Evolutionary conservation across 2,888 invertebrate species (phyloP).

Genomic region (Gonocerus acuteangulatus): DNA sequence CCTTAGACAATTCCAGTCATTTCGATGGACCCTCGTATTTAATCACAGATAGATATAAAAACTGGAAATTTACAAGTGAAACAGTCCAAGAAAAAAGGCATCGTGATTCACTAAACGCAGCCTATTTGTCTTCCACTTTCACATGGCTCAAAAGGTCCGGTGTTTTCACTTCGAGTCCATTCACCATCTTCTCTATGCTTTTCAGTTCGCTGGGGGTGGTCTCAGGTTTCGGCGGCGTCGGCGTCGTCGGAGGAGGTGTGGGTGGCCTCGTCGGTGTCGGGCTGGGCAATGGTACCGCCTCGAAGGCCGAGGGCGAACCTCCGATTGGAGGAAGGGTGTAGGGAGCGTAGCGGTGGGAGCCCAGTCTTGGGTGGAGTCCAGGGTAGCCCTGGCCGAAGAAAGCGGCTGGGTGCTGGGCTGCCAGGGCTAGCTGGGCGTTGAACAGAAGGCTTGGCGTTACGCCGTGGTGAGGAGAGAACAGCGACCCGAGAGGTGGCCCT

Average conservation of each 20-base stretch:
- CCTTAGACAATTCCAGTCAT: conserved; percentile 14
- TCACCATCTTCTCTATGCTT: conserved; percentile 96
- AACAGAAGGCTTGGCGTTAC: conserved; percentile 78
- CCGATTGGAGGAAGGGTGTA: conserved; percentile 58
- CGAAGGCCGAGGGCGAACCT: conserved; percentile 67
- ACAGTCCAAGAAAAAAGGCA: conserved; percentile 16
- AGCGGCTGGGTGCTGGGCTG: conserved; percentile 67
- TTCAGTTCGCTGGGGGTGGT: conserved; percentile 74
- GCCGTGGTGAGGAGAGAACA: conserved; percentile 48
- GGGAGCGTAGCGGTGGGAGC: conserved; percentile 77
- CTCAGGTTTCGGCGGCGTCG: conserved; percentile 39
- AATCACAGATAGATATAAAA: conserved; percentile 24
- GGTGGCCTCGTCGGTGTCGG: conserved; percentile 40
- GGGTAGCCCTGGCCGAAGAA: conserved; percentile 38
- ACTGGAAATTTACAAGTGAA: conserved; percentile 26
- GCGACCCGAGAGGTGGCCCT: conserved; percentile 44
- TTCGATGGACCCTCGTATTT: conserved; percentile 24
- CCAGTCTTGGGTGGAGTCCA: conserved; percentile 45
- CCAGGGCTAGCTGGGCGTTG: conserved; percentile 80
- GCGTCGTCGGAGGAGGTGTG: conserved; percentile 36
- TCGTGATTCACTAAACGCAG: conserved; percentile 8
- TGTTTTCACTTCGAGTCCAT: conserved; percentile 78
- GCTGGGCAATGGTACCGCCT: conserved; percentile 69
- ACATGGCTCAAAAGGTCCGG: conserved; percentile 35
- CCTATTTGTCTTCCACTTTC: conserved; percentile 35